Percentiles rank a stretch among this genome's conserved stretches.
phyloP scores from a whole-genome alignment of 92 coral and sea anemone species.

The Phenganax stokvisi region DNA sequence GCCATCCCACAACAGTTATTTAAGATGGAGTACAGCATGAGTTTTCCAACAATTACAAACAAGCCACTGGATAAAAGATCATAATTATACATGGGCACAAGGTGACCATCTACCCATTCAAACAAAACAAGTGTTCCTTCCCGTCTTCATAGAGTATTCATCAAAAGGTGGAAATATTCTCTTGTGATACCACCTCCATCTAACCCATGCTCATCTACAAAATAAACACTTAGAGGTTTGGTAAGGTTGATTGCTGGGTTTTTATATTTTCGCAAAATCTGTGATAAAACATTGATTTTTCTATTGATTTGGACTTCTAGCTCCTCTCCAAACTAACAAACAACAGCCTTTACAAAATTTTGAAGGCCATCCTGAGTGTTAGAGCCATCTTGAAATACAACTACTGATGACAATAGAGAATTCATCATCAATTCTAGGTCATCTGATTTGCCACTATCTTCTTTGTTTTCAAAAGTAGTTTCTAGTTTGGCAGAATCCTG shows the following conservation, averaged over 20 bases:
- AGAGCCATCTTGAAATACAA: no score
- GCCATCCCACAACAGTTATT: constrained; percentile 36
- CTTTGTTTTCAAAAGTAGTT: no score
- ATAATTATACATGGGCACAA: constrained; percentile 38
- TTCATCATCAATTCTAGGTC: no score
- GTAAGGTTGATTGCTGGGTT: constrained; percentile 39
- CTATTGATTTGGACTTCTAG: constrained; percentile 7
- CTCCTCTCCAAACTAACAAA: no score
- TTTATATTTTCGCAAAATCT: constrained; percentile 45
- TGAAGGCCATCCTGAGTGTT: no score
- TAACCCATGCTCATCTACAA: constrained; percentile 35
- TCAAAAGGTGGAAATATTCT: constrained; percentile 37
- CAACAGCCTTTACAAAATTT: no score
- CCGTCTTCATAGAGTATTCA: constrained; percentile 21
- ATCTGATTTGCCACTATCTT: no score
- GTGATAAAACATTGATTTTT: constrained; percentile 30
- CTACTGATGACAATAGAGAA: no score
- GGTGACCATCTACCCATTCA: constrained; percentile 39
- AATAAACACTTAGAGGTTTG: constrained; percentile 32
- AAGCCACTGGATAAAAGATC: constrained; percentile 42
- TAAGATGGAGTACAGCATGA: constrained; percentile 36
- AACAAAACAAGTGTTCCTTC: constrained; percentile 31
- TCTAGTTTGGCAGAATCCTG: no score
- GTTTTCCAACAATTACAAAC: constrained; percentile 32
- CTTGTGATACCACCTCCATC: constrained; percentile 47